Percentiles rank a stretch among this genome's conserved stretches.
Conservation (phyloP, 2,888 invertebrate genomes). For the Cerceris ruficornis region DNA sequence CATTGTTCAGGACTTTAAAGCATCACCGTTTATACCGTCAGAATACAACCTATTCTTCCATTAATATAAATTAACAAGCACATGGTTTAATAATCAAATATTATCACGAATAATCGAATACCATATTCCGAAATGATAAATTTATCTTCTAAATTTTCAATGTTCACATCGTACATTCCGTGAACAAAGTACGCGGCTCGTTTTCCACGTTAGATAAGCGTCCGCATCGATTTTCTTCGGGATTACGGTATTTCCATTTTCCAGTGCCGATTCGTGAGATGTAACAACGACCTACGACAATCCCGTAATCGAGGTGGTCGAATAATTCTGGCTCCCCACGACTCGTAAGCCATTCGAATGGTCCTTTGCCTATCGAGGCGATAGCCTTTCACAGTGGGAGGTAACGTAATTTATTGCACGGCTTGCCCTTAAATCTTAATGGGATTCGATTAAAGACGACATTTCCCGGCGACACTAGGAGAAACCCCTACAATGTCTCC, state of each 20-base stretch:
- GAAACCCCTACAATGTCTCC: conserved; percentile 61
- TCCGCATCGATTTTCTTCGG: conserved; percentile 47
- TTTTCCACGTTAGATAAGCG: not conserved
- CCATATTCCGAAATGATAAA: no score
- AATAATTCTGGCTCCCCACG: conserved; percentile 60
- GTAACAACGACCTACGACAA: conserved; percentile 65
- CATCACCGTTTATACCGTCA: no score
- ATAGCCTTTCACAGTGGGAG: conserved; percentile 70
- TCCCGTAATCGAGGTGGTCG: conserved; percentile 61
- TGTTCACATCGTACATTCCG: not conserved
- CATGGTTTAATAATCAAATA: no score
- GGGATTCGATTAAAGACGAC: conserved; percentile 76
- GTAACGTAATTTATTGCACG: conserved; percentile 73
- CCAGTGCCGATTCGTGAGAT: conserved; percentile 47
- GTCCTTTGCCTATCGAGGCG: conserved; percentile 73
- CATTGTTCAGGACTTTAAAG: no score
- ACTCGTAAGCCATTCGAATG: conserved; percentile 63
- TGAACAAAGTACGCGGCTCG: not conserved
- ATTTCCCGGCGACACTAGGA: conserved; percentile 66
- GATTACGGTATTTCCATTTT: conserved; percentile 57
- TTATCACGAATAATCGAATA: no score
- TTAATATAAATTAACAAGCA: no score
- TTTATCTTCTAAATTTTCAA: no score
- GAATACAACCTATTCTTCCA: no score
- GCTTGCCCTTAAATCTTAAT: conserved; percentile 75